phyloP scores from a whole-genome alignment of 2,888 invertebrate species.

The Mantis religiosa region DNA sequence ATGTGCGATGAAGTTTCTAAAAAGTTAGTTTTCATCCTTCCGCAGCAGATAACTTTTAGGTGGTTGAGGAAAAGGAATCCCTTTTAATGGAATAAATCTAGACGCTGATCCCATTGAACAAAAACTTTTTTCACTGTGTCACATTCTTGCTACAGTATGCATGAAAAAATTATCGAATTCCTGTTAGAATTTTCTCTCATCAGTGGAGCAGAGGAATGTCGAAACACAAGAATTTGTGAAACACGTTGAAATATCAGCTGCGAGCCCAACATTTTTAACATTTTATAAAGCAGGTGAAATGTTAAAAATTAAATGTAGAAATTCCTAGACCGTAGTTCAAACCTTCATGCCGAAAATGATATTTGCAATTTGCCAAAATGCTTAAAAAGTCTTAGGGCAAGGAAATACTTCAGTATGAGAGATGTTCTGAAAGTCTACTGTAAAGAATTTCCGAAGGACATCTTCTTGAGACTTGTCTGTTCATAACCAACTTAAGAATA shows the following conservation, averaged over 20 bases:
- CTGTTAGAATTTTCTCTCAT: neutral
- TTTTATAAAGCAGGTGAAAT: neutral
- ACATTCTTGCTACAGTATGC: neutral
- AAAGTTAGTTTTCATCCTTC: neutral
- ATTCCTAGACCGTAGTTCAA: too few species aligned
- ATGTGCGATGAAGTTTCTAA: neutral
- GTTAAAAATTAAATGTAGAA: neutral
- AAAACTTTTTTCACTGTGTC: neutral
- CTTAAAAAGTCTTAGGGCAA: too few species aligned
- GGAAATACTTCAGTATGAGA: too few species aligned
- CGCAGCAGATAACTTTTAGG: neutral
- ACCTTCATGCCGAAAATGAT: too few species aligned
- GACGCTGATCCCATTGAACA: neutral
- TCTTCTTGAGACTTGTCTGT: too few species aligned
- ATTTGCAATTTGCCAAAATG: too few species aligned
- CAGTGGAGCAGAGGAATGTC: neutral
- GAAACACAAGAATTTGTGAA: neutral
- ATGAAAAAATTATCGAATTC: neutral
- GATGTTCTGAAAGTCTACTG: too few species aligned
- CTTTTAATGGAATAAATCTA: neutral
- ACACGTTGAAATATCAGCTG: neutral
- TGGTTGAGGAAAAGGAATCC: neutral
- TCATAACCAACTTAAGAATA: too few species aligned
- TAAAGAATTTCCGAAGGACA: too few species aligned
- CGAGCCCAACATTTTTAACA: neutral